Base-by-base conservation (phyloP, 2,888 invertebrate species). In the Agonopterix heracliana region DNA sequence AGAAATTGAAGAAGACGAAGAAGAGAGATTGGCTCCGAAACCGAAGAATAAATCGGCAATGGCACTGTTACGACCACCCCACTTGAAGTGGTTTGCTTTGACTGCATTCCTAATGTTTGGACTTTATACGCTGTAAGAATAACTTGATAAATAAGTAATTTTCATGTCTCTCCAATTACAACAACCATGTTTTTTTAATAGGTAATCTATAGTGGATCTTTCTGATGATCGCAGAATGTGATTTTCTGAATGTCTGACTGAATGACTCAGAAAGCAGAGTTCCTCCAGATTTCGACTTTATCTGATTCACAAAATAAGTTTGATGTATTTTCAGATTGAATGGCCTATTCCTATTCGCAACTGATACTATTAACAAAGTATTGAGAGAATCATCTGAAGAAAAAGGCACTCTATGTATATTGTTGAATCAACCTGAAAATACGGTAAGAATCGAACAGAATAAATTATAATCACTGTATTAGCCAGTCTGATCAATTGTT, bases 51-150 rank as follows among this genome's bases (percentile, higher is more conserved):
- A 49, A 11, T 68, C 78, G 0, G 63, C 68, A 1, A 47, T 73
- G 17, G 68, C 74, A 0, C 56, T 87, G 44, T 63, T 87, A 11
- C 66, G 71, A 8, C 72, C 78, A 0, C 87, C 87, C 3, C 81
- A 86, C 43, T 54, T 84, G 26, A 79, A 84, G 55, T 83, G 86
- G 86, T 64, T 85, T 11, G 61, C 73, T 0, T 63, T 86, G 7
- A 76, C 73, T 0, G 74, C 81, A 0, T 79, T 85, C 51, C 71
- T 87, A 35, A 85, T 83, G 83, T 82, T 87, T 49, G 85, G 85
- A 2, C 53, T 85, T 26, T 85, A 84, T 50, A 78, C 83, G 0
- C 60, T 78, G 86, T 87, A 60, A 79, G 86, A 61, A 40, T 38
- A 38, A n/a, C 38, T 5, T 5, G 17, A 17, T 17, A 14, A 14